Percentiles rank a stretch among this genome's conserved stretches.
phyloP scores from a whole-genome alignment of 2,113 vertebrate species.

The Thalassoma bifasciatum region DNA sequence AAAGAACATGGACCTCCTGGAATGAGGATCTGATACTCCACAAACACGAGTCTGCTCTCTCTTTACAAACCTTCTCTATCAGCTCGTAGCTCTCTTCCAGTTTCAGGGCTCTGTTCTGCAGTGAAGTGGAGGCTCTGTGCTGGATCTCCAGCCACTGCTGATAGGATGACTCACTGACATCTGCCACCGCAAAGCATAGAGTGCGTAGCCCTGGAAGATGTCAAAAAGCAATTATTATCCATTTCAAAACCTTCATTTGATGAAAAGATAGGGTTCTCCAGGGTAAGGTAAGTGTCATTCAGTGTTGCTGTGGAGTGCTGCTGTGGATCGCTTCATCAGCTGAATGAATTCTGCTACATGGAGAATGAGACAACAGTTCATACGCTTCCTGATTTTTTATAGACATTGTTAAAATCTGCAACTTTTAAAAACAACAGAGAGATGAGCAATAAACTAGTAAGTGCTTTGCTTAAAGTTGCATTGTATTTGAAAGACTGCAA shows the following conservation, averaged over 20 bases:
- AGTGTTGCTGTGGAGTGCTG: too few species aligned
- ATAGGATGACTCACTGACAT: constrained; percentile 93
- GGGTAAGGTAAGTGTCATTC: background rate
- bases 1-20: too few species aligned
- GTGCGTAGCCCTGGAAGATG: constrained; percentile 89
- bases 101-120: constrained; percentile 95
- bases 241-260: background rate
- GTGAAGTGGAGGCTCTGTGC: constrained; percentile 88
- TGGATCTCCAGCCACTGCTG: constrained; percentile 91
- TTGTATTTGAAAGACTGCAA: too few species aligned
- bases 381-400: too few species aligned
- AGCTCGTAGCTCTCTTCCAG: constrained; percentile 97
- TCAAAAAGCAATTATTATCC: background rate
- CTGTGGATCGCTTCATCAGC: too few species aligned
- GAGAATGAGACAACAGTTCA: background rate
- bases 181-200: constrained; percentile 94
- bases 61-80: constrained; percentile 90
- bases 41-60: too few species aligned
- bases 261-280: background rate
- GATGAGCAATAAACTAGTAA: too few species aligned
- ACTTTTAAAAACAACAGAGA: too few species aligned
- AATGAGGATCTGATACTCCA: too few species aligned
- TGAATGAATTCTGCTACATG: background rate
- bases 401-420: too few species aligned
- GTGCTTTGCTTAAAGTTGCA: too few species aligned